Evolutionary conservation across 2,888 invertebrate species (phyloP).

Genomic region (Drosophila dives): DNA sequence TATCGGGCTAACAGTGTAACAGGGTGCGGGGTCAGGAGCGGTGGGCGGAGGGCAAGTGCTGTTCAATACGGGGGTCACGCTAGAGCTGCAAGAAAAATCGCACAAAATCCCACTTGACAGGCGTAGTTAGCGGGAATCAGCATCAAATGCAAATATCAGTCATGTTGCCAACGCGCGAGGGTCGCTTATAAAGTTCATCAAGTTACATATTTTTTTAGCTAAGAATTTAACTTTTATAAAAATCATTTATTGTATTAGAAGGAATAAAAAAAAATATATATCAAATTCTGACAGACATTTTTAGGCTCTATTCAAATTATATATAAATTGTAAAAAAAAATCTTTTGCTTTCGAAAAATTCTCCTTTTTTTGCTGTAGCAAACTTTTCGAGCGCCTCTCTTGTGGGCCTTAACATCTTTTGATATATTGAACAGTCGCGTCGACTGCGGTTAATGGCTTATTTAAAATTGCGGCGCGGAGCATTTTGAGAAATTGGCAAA

Average conservation of each 20-base stretch:
- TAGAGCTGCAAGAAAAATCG: slow-evolving; percentile 82
- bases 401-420: slow-evolving; percentile 49
- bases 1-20: not conserved
- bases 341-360: not conserved
- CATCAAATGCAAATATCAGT: slow-evolving; percentile 79
- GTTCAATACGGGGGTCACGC: slow-evolving; percentile 73
- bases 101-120: slow-evolving; percentile 84
- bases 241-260: no score
- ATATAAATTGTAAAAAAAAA: no score
- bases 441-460: slow-evolving; percentile 84
- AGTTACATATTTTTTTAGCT: not conserved
- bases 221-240: not conserved
- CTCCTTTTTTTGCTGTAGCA: not conserved
- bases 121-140: slow-evolving; percentile 83
- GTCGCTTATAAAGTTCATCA: slow-evolving; percentile 24
- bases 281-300: no score
- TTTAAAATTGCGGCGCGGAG: slow-evolving; percentile 77
- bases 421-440: slow-evolving; percentile 81
- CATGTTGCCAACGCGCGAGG: slow-evolving; percentile 69
- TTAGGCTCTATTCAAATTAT: no score
- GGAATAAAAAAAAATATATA: no score
- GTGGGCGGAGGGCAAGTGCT: slow-evolving; percentile 22
- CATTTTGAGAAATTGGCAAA: slow-evolving; percentile 83
- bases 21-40: slow-evolving; percentile 27
- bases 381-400: slow-evolving; percentile 4